These are phyloP conservation scores for Holacanthus passer DNA, from an alignment of 2,113 vertebrate genomes.

Conservation along the genomic window DNA sequence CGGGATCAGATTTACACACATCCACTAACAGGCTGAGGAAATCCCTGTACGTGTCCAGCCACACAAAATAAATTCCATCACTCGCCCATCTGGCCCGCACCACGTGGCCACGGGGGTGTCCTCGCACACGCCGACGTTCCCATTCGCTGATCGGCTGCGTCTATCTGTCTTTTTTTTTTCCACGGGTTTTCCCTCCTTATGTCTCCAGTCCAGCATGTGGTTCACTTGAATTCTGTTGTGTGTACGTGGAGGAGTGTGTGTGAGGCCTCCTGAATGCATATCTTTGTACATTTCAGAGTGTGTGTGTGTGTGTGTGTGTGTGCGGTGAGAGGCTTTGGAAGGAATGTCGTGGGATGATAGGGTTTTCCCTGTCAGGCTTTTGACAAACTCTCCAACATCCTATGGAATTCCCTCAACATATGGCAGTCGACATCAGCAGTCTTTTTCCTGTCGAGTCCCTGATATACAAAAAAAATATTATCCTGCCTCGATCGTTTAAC, in stretches of 20 bases:
- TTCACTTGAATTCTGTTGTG: slow-evolving; percentile 27
- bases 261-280: slow-evolving; percentile 15
- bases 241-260: slow-evolving; percentile 26
- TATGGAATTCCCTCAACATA: slow-evolving; percentile 69
- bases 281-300: slow-evolving; percentile 32
- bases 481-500: no score
- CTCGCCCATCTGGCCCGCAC: slow-evolving; percentile 28
- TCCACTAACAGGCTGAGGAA: slow-evolving; percentile 72
- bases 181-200: slow-evolving; percentile 35
- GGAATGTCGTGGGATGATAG: slow-evolving; percentile 72
- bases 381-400: slow-evolving; percentile 66
- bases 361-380: slow-evolving; percentile 78
- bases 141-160: slow-evolving; percentile 30
- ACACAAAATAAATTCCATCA: slow-evolving; percentile 37
- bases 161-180: slow-evolving; percentile 47
- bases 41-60: slow-evolving; percentile 56
- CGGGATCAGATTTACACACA: slow-evolving; percentile 63
- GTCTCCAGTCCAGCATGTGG: slow-evolving; percentile 26
- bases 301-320: slow-evolving; percentile 39
- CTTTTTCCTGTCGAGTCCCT: slow-evolving; percentile 17
- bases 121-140: slow-evolving; percentile 62
- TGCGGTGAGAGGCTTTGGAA: slow-evolving; percentile 66
- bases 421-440: slow-evolving; percentile 16
- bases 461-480: neutral
- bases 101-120: slow-evolving; percentile 73